phyloP scores from a whole-genome alignment of 2,888 invertebrate species.

The Lampropteryx suffumata region DNA sequence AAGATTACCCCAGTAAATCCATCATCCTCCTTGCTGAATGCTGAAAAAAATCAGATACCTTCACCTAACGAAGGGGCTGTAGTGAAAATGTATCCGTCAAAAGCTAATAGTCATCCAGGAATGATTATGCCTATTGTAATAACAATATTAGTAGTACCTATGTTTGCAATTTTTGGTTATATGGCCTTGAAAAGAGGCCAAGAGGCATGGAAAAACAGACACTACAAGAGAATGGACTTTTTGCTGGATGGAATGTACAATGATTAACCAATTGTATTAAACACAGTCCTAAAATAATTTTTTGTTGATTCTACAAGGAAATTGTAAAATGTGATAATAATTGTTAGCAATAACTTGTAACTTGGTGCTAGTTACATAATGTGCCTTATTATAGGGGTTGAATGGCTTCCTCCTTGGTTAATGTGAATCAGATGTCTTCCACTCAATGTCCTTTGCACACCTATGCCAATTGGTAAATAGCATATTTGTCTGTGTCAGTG shows the following conservation, averaged over 20 bases:
- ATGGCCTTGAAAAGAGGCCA: constrained; percentile 87
- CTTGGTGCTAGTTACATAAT: constrained; percentile 19
- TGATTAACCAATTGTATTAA: constrained; percentile 74
- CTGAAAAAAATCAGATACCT: constrained; percentile 44
- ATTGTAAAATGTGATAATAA: constrained; percentile 15
- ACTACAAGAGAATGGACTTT: constrained; percentile 94
- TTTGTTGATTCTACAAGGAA: constrained; percentile 7
- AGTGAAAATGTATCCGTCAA: constrained; percentile 41
- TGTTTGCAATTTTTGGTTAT: constrained; percentile 86
- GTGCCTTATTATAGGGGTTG: constrained; percentile 31
- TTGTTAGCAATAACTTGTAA: constrained; percentile 26
- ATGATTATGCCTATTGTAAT: constrained; percentile 90
- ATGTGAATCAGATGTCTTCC: constrained; percentile 42
- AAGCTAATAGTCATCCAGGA: constrained; percentile 75
- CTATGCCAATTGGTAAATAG: not conserved
- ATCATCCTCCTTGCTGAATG: constrained; percentile 36
- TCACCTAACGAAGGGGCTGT: constrained; percentile 39
- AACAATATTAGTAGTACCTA: constrained; percentile 88
- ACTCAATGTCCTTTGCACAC: constrained; percentile 13
- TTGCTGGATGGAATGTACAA: constrained; percentile 95
- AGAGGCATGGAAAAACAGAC: constrained; percentile 93
- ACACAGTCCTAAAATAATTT: not conserved
- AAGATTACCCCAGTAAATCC: constrained; percentile 35
- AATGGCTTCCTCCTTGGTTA: constrained; percentile 40
- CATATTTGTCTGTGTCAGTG: too few species aligned